Conservation (phyloP, 2,113 vertebrate species). For the Austrofundulus limnaeus region DNA sequence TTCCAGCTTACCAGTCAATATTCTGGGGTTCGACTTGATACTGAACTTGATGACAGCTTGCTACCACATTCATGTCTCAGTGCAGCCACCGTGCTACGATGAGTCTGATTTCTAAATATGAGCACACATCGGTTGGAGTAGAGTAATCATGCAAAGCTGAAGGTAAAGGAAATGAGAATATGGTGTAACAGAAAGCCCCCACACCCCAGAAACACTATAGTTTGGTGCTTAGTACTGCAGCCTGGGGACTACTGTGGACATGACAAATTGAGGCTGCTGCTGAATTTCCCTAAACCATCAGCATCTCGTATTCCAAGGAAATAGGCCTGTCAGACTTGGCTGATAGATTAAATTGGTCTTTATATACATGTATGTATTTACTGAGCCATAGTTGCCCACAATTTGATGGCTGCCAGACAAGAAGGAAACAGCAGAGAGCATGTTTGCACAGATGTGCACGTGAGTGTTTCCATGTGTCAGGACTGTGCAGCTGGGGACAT, state of each 20-base stretch:
- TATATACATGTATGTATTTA: constrained; percentile 57
- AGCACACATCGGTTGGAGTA: neutral
- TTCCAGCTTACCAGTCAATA: too few species aligned
- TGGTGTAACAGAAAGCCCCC: neutral
- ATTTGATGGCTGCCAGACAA: constrained; percentile 40
- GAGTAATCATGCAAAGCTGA: neutral
- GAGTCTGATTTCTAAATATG: constrained; percentile 16
- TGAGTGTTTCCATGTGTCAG: neutral
- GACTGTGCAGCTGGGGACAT: neutral
- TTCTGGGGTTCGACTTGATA: neutral
- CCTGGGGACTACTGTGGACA: constrained; percentile 13
- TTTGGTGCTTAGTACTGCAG: constrained; percentile 21
- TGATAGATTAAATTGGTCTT: constrained; percentile 63
- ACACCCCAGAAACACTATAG: neutral
- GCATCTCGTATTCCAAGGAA: constrained; percentile 46
- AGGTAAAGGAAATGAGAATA: neutral
- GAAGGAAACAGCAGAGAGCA: too few species aligned
- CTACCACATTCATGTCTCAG: neutral
- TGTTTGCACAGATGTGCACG: neutral
- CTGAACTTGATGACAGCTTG: too few species aligned
- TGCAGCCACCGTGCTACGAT: neutral
- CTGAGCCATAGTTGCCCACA: constrained; percentile 31
- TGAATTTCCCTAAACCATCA: constrained; percentile 57
- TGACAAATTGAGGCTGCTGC: constrained; percentile 61
- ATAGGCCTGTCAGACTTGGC: constrained; percentile 58